Percentiles rank a stretch among this genome's conserved stretches.
These are phyloP conservation scores for Teinopalpus imperialis DNA, from an alignment of 2,888 invertebrate species.

Conservation along the genomic window DNA sequence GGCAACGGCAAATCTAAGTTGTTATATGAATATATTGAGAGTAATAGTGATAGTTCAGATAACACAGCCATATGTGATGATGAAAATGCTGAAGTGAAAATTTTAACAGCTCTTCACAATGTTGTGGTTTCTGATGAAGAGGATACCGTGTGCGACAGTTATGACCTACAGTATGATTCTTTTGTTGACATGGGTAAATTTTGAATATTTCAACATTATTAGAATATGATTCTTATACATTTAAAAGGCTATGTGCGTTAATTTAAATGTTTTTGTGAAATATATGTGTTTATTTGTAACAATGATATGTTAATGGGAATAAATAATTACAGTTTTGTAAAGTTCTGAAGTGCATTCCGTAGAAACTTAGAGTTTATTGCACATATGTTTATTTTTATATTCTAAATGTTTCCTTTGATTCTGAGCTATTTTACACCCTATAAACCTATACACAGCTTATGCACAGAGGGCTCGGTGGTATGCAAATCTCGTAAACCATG, in stretches of 20 bases:
- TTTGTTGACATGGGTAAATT: slow-evolving; percentile 80
- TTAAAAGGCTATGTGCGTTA: slow-evolving; percentile 4
- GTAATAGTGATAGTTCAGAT: slow-evolving; percentile 64
- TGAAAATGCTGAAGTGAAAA: slow-evolving; percentile 38
- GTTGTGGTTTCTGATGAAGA: slow-evolving; percentile 33
- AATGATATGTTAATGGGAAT: slow-evolving; percentile 3
- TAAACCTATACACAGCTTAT: slow-evolving; percentile 64
- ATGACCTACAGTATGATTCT: slow-evolving; percentile 75
- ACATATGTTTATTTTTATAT: slow-evolving; percentile 42
- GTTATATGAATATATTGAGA: slow-evolving; percentile 65
- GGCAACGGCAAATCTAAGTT: slow-evolving; percentile 28
- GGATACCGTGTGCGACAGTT: slow-evolving; percentile 58
- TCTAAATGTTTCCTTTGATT: slow-evolving; percentile 37
- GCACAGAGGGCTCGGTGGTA: slow-evolving; percentile 73
- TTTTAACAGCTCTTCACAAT: slow-evolving; percentile 37
- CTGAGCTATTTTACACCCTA: slow-evolving; percentile 64
- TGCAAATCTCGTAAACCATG: slow-evolving; percentile 75
- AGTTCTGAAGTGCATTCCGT: background rate
- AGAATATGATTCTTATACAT: slow-evolving; percentile 4
- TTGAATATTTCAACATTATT: slow-evolving; percentile 37
- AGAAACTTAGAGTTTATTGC: slow-evolving; percentile 34
- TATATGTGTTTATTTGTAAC: slow-evolving; percentile 15
- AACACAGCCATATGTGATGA: slow-evolving; percentile 62
- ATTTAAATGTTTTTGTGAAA: slow-evolving; percentile 6
- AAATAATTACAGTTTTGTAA: background rate